Evolutionary conservation across 1,140 invertebrate genomes (phyloP).

Genomic region (Drosophila prosaltans): DNA sequence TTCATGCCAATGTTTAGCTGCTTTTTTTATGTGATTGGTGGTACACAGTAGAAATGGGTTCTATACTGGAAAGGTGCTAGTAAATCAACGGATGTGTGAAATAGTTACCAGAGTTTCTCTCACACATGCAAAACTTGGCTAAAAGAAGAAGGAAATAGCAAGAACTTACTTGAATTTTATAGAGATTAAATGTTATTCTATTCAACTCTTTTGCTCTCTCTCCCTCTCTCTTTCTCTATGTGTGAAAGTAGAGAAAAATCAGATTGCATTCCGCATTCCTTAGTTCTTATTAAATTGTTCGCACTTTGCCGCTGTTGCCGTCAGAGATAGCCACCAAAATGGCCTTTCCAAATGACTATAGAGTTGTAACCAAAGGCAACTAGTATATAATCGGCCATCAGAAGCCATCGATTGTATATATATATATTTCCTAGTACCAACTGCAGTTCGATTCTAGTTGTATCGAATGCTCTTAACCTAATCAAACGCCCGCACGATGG

Average conservation of each 20-base stretch:
- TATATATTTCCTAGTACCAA: conserved; percentile 37
- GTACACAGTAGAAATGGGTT: conserved; percentile 46
- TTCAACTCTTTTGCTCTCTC: not conserved
- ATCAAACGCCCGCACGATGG: conserved; percentile 76
- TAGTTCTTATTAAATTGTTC: conserved; percentile 63
- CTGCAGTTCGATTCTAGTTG: conserved; percentile 22
- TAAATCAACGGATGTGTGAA: conserved; percentile 65
- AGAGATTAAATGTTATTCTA: not conserved
- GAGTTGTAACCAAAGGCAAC: conserved; percentile 59
- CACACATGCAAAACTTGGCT: conserved; percentile 30
- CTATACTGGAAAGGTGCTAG: conserved; percentile 28
- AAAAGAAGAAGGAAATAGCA: no score
- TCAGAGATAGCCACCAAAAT: conserved; percentile 42
- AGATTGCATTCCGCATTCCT: conserved; percentile 42
- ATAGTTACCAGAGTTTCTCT: conserved; percentile 51
- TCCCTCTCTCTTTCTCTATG: not conserved
- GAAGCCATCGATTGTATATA: conserved; percentile 50
- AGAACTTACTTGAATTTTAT: not conserved
- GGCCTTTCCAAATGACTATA: conserved; percentile 48
- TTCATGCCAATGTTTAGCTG: conserved; percentile 1
- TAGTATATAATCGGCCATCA: conserved; percentile 69
- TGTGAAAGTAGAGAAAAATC: conserved; percentile 17
- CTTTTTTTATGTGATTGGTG: conserved; percentile 37
- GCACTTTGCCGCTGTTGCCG: conserved; percentile 46
- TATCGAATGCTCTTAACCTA: conserved; percentile 45